phyloP scores from a whole-genome alignment of 2,113 vertebrate genomes.

The Plecotus auritus region DNA sequence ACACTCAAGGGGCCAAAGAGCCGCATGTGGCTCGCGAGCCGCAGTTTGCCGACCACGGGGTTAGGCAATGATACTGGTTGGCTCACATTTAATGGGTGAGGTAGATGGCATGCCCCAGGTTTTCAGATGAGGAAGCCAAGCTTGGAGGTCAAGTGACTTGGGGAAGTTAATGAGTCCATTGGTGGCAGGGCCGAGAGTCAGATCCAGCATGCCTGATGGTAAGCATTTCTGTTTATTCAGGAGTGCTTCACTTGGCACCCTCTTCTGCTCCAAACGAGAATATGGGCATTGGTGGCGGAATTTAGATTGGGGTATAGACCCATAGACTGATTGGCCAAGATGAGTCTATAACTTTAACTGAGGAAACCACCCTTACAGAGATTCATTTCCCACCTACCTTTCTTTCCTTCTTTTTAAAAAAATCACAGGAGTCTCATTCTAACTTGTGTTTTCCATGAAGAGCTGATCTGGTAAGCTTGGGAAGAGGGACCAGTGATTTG shows the following conservation, averaged over 20 bases:
- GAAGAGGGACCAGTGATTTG: conserved; percentile 27
- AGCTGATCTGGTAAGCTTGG: background rate
- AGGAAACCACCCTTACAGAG: background rate
- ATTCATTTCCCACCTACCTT: background rate
- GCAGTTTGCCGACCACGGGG: too few species aligned
- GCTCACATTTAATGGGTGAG: background rate
- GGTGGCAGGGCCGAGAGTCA: background rate
- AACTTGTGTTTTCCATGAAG: conserved; percentile 18
- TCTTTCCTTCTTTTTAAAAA: background rate
- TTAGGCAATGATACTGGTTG: background rate
- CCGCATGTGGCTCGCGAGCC: too few species aligned
- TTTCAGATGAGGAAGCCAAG: background rate
- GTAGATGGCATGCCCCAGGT: background rate
- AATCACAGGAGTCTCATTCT: background rate
- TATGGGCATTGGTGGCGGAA: background rate
- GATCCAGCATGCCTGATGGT: background rate
- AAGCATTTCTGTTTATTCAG: background rate
- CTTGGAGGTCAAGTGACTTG: background rate
- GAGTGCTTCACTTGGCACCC: background rate
- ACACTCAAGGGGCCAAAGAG: too few species aligned
- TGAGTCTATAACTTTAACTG: background rate
- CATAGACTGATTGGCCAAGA: background rate
- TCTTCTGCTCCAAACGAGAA: background rate
- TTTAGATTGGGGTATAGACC: background rate
- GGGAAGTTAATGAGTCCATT: background rate